These are phyloP conservation scores for Limanda limanda DNA, from an alignment of 2,113 vertebrate species.

Conservation along the genomic window DNA sequence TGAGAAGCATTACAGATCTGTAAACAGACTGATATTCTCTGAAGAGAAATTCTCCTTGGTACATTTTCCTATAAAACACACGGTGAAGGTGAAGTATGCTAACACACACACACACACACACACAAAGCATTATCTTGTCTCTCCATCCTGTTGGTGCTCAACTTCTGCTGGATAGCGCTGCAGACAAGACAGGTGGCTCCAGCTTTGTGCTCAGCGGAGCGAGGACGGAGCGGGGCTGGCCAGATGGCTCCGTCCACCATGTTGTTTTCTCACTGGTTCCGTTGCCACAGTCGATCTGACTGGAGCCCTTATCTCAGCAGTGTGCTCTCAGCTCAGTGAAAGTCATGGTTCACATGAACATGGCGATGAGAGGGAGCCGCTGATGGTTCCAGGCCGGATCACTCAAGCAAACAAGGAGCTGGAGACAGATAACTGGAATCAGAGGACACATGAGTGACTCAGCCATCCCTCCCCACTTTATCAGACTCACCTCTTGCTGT, in stretches of 20 bases:
- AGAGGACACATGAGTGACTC: constrained; percentile 50
- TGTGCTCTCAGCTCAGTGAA: constrained; percentile 60
- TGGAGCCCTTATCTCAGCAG: constrained; percentile 69
- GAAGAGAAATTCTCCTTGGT: constrained; percentile 13
- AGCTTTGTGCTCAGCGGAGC: constrained; percentile 74
- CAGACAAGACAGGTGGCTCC: constrained; percentile 68
- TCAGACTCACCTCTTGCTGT: constrained; percentile 44
- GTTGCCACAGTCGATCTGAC: constrained; percentile 54
- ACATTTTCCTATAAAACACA: constrained; percentile 7
- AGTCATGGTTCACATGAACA: constrained; percentile 62
- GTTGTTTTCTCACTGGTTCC: constrained; percentile 65
- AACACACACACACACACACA: constrained; percentile 18
- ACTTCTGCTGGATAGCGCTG: constrained; percentile 54
- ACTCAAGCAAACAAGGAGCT: constrained; percentile 59
- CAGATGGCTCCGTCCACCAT: constrained; percentile 76
- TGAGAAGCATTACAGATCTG: constrained; percentile 4
- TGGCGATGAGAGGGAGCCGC: constrained; percentile 32
- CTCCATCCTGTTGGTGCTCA: constrained; percentile 38
- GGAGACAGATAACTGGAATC: constrained; percentile 66
- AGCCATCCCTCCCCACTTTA: constrained; percentile 40
- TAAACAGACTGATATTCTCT: constrained; percentile 35
- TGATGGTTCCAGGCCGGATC: constrained; percentile 66
- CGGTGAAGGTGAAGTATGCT: constrained; percentile 31
- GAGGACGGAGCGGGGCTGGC: constrained; percentile 56
- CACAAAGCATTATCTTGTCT: constrained; percentile 46